Conservation (phyloP, 2,797 vertebrate species). For the Toxotes lorentzi region DNA sequence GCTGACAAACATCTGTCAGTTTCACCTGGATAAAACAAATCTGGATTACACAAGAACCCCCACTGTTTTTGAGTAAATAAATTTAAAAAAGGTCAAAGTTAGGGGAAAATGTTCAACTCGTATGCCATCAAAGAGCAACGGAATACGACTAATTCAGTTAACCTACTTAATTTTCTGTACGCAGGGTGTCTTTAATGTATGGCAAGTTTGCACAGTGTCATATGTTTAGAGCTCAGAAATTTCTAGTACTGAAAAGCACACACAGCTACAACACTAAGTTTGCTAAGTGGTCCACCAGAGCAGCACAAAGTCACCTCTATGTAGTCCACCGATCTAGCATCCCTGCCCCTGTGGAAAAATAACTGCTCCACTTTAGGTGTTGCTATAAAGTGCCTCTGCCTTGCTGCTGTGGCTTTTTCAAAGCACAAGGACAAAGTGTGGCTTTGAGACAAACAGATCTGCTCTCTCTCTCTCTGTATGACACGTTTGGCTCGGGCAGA, state of each 20-base stretch:
- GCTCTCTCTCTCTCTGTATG: slow-evolving; percentile 13
- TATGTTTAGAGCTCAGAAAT: not conserved
- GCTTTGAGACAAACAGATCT: slow-evolving; percentile 33
- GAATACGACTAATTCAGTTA: slow-evolving; percentile 3
- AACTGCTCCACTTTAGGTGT: slow-evolving; percentile 64
- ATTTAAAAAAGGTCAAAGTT: slow-evolving; percentile 30
- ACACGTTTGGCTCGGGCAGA: slow-evolving; percentile 34
- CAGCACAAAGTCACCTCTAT: slow-evolving; percentile 58
- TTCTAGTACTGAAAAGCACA: not conserved
- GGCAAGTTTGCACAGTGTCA: not conserved
- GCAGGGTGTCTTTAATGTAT: not conserved
- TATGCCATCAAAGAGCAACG: not conserved
- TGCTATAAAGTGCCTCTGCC: slow-evolving; percentile 42
- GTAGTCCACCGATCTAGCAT: slow-evolving; percentile 41
- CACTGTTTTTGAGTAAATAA: slow-evolving; percentile 6
- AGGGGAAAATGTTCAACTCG: not conserved
- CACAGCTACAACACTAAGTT: slow-evolving; percentile 8
- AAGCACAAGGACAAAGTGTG: slow-evolving; percentile 57
- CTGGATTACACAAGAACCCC: slow-evolving; percentile 20
- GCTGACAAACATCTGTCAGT: slow-evolving; percentile 36
- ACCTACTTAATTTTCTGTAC: not conserved
- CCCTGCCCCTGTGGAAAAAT: slow-evolving; percentile 49
- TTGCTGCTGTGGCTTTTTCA: slow-evolving; percentile 47
- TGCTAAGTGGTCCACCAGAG: slow-evolving; percentile 27
- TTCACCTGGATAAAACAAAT: slow-evolving; percentile 36